Conservation (phyloP, 2,797 vertebrate species). For the Hybognathus amarus region DNA sequence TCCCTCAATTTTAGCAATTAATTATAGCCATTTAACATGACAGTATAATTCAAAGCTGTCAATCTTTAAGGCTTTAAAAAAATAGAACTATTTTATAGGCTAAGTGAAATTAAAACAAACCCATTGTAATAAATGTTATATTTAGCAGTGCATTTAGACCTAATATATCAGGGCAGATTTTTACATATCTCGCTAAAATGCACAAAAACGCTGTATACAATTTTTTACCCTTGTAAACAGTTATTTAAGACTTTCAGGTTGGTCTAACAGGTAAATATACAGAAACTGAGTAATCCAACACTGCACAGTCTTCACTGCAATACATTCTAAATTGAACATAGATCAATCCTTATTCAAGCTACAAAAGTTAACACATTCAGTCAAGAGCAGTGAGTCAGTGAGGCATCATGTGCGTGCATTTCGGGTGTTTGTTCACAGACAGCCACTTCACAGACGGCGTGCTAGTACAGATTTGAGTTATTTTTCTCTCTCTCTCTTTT, state of each 20-base stretch:
- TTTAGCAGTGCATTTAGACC: too few relatives aligned
- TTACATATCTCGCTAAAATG: too few relatives aligned
- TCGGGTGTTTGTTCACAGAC: neutral
- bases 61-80: neutral
- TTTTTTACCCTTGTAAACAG: too few relatives aligned
- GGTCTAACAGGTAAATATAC: neutral
- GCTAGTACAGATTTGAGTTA: neutral
- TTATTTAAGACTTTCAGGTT: too few relatives aligned
- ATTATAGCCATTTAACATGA: neutral
- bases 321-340: neutral
- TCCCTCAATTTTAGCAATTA: neutral
- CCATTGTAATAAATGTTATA: too few relatives aligned
- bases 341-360: neutral
- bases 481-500: neutral
- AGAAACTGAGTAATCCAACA: neutral
- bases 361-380: neutral
- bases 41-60: neutral
- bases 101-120: neutral
- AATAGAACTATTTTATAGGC: neutral
- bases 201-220: too few relatives aligned
- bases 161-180: too few relatives aligned
- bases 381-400: neutral
- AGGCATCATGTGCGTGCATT: neutral
- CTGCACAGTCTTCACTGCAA: neutral
- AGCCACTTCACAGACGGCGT: too few relatives aligned